A percentile compares a stretch with the other conserved stretches of the same genome.
Evolutionary conservation across 2,113 vertebrate species (phyloP).

Genomic region (Anolis carolinensis): DNA sequence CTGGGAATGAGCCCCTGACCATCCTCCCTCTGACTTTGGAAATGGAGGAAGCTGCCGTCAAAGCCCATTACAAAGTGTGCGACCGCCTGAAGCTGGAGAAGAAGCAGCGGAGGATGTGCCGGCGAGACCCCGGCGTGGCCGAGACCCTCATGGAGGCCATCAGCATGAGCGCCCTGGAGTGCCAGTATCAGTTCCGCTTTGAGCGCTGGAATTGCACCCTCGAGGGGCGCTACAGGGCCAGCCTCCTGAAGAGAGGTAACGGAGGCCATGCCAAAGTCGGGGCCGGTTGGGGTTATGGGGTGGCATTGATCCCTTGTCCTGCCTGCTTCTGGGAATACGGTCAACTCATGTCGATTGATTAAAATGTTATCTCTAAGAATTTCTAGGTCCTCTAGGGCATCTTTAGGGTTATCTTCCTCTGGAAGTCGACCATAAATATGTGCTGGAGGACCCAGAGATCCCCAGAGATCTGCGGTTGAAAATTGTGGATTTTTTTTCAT

Average conservation of each 20-base stretch:
- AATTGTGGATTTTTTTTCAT: too few species aligned
- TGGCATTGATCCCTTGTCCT: background rate
- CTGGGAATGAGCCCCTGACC: slow-evolving; percentile 94
- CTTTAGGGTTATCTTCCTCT: too few species aligned
- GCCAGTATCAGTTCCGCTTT: slow-evolving; percentile 97
- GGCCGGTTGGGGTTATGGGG: too few species aligned
- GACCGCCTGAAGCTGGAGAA: slow-evolving; percentile 97
- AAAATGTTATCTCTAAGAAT: too few species aligned
- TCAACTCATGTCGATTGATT: too few species aligned
- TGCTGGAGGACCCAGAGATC: too few species aligned
- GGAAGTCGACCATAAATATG: too few species aligned
- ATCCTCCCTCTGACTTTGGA: slow-evolving; percentile 93
- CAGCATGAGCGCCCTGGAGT: slow-evolving; percentile 94
- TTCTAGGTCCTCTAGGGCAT: too few species aligned
- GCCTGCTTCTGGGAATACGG: too few species aligned
- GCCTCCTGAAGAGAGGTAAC: slow-evolving; percentile 92
- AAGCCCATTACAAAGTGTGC: slow-evolving; percentile 95
- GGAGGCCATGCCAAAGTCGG: background rate
- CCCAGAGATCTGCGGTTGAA: too few species aligned
- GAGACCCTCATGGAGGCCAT: slow-evolving; percentile 96
- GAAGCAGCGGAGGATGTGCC: slow-evolving; percentile 97
- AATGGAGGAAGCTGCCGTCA: slow-evolving; percentile 85
- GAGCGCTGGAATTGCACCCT: slow-evolving; percentile 99
- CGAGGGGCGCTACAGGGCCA: slow-evolving; percentile 91
- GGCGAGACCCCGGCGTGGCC: slow-evolving; percentile 93